Percentiles rank a stretch among this genome's conserved stretches.
phyloP scores from a whole-genome alignment of 2,113 vertebrate species.

The Cynocephalus volans region DNA sequence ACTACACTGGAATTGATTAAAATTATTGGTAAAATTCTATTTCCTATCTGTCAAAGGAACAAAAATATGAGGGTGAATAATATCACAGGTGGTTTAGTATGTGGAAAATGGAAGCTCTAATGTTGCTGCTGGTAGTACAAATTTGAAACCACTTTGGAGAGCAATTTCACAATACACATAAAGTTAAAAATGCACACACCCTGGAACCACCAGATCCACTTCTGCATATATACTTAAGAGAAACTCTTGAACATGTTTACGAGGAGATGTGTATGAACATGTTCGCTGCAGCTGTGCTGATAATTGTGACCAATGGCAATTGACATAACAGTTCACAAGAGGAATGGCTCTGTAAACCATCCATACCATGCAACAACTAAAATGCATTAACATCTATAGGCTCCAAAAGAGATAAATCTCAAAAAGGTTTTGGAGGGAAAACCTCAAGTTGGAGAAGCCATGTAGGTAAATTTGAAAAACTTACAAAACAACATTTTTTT shows the following conservation, averaged over 20 bases:
- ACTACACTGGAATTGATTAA: not conserved
- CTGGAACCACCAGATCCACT: not conserved
- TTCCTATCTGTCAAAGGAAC: not conserved
- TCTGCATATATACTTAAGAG: not conserved
- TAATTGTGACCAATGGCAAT: not conserved
- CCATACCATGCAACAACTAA: not conserved
- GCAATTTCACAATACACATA: not conserved
- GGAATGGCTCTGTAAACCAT: not conserved
- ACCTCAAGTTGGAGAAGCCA: not conserved
- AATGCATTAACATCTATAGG: not conserved
- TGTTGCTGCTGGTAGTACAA: not conserved
- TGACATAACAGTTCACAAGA: not conserved
- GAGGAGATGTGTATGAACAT: not conserved
- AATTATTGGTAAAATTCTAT: constrained; percentile 17
- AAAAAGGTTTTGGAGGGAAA: not conserved
- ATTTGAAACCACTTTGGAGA: not conserved
- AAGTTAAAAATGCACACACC: not conserved
- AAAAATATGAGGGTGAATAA: not conserved
- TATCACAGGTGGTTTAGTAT: not conserved
- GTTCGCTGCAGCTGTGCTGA: not conserved
- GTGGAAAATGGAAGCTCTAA: not conserved
- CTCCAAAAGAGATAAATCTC: not conserved
- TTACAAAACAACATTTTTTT: not conserved
- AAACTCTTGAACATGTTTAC: not conserved
- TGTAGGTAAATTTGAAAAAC: not conserved